These are phyloP conservation scores for Tringa solitaria DNA, from an alignment of 2,113 vertebrate species.

Conservation along the genomic window DNA sequence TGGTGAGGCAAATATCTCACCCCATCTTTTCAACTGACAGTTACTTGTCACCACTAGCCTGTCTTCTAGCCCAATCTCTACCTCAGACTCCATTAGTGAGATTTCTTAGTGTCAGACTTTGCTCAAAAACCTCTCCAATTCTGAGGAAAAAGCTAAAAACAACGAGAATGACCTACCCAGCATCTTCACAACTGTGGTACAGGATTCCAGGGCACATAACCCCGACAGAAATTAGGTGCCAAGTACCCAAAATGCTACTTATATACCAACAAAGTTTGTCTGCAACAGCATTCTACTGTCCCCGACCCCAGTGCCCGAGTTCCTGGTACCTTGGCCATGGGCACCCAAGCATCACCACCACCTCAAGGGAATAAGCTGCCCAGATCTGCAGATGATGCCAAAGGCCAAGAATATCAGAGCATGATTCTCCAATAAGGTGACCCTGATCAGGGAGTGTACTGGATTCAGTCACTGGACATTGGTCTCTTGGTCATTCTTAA, in stretches of 20 bases:
- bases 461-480: not conserved
- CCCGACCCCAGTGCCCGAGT: accelerated
- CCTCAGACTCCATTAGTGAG: not conserved
- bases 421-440: not conserved
- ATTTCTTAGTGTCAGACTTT: not conserved
- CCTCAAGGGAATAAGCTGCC: not conserved
- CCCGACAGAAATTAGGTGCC: not conserved
- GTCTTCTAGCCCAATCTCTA: not conserved
- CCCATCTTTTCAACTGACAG: not conserved
- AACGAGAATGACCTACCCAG: not conserved
- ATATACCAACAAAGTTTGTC: not conserved
- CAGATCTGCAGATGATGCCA: not conserved
- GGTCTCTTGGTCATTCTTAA: not conserved
- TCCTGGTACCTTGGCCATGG: not conserved
- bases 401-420: not conserved
- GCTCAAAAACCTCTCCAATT: not conserved
- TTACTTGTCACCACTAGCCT: not conserved
- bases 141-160: not conserved
- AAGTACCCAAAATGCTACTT: not conserved
- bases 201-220: not conserved
- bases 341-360: not conserved
- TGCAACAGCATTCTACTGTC: not conserved
- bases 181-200: not conserved
- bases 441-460: not conserved
- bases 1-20: not conserved